Evolutionary conservation across 2,797 vertebrate genomes (phyloP), one percentile per base, ranked within the genome.

Genomic region (Chromis chromis): DNA sequence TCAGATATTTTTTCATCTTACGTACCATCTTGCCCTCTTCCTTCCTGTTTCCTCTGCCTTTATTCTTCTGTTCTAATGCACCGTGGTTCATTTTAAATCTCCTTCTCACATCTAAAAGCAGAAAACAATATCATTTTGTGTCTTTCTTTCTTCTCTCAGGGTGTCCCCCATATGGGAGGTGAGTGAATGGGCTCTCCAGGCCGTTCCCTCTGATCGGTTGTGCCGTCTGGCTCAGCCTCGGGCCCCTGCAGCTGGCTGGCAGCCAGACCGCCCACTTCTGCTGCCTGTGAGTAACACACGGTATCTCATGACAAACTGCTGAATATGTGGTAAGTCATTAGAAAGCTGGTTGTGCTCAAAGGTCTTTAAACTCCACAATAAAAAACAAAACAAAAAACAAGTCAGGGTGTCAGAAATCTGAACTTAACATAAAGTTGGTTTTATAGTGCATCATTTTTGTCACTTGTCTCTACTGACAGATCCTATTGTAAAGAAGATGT

Each of bases 121-220:
- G 2, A 10, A 0, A 44, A 44, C 8, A 6, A 9, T 48, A 8
- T 48, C 2, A 21, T 21, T 6, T 49, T n/a, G 10, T 22, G 4
- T 19, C 5, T 52, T 33, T 33, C 6, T 28, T 39, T 48, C 6
- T 27, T 24, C 25, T 16, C 16, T 9, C 76, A 94, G 94, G 39
- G 31, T 56, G 6, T 88, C 89, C 65, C 90, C 92, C 1, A 46
- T 78, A 10, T 93, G 93, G 93, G 52, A 69, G 56, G 90, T 95
- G 77, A 94, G 88, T 65, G 28, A 75, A 3, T 65, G 79, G 40
- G 94, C 93, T n/a, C 82, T 94, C 21, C 82, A 31, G 50, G 92
- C 93, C 2, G n/a, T 76, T 2, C 74, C 94, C 0, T 93, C 94
- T 0, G 46, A 87, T 11, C 83, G 91, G 4, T 27, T 95, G 40